A percentile compares a stretch with the other conserved stretches of the same genome.
phyloP scores from a whole-genome alignment of 2,113 vertebrate species.

The Archocentrus centrarchus region DNA sequence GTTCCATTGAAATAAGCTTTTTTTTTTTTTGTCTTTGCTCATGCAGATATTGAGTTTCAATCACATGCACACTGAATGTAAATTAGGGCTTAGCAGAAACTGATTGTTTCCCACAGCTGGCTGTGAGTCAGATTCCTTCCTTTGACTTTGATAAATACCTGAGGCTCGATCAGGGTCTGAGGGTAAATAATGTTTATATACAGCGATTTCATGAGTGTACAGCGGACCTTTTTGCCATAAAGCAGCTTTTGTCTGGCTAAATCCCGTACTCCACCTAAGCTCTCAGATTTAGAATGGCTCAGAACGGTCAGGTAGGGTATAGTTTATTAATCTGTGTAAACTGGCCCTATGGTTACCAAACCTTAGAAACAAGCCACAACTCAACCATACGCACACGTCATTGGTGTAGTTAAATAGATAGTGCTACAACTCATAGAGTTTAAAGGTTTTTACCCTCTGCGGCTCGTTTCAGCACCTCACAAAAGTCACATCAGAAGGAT shows the following conservation, averaged over 20 bases:
- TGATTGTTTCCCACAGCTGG: background rate
- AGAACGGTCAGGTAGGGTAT: background rate
- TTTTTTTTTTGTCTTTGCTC: background rate
- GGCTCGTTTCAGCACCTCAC: background rate
- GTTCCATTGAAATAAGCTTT: background rate
- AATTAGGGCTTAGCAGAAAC: background rate
- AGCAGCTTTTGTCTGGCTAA: background rate
- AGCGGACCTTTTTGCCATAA: background rate
- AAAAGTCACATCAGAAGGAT: background rate
- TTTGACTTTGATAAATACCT: slow-evolving; percentile 11
- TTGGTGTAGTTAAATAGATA: background rate
- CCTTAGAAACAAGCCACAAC: background rate
- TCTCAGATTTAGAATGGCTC: background rate
- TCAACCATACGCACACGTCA: background rate
- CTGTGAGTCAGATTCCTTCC: background rate
- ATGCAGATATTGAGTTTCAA: background rate
- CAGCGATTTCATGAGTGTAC: background rate
- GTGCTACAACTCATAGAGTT: background rate
- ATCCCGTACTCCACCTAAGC: background rate
- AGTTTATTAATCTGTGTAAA: background rate
- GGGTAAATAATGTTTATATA: background rate
- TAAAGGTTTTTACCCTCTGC: background rate
- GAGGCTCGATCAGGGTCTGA: background rate
- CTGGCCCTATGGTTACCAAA: slow-evolving; percentile 4
- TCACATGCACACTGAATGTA: background rate